A percentile compares a stretch with the other conserved stretches of the same genome.
Evolutionary conservation across 2,797 vertebrate genomes (phyloP).

Genomic region (Harpagifer antarcticus): DNA sequence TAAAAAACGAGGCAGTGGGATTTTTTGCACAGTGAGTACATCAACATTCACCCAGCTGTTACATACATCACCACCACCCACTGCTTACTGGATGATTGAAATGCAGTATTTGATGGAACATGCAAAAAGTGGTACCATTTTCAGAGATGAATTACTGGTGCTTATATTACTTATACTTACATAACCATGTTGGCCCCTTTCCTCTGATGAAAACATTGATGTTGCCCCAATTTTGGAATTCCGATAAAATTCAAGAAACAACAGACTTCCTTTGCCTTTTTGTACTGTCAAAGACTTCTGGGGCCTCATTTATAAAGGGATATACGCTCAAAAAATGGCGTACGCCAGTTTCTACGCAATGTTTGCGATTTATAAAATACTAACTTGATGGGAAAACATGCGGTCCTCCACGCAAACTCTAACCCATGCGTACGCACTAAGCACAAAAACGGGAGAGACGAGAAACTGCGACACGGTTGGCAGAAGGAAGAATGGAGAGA

Average conservation of each 20-base stretch:
- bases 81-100: conserved; percentile 18
- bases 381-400: too few relatives aligned
- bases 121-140: neutral
- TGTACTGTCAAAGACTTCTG: conserved; percentile 15
- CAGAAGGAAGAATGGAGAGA: too few relatives aligned
- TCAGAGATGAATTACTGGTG: neutral
- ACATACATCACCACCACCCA: neutral
- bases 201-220: neutral
- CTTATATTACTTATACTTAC: conserved; percentile 4
- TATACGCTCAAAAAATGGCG: too few relatives aligned
- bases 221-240: neutral
- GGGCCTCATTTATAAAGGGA: too few relatives aligned
- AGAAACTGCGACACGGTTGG: too few relatives aligned
- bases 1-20: conserved; percentile 23
- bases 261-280: conserved; percentile 2
- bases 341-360: too few relatives aligned
- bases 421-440: too few relatives aligned
- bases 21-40: conserved; percentile 21
- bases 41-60: too few relatives aligned
- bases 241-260: neutral
- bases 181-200: neutral
- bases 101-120: conserved; percentile 10
- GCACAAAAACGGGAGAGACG: too few relatives aligned
- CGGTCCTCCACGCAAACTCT: too few relatives aligned
- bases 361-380: too few relatives aligned